phyloP scores from a whole-genome alignment of 2,888 invertebrate species.

The Pterobdella sp. region DNA sequence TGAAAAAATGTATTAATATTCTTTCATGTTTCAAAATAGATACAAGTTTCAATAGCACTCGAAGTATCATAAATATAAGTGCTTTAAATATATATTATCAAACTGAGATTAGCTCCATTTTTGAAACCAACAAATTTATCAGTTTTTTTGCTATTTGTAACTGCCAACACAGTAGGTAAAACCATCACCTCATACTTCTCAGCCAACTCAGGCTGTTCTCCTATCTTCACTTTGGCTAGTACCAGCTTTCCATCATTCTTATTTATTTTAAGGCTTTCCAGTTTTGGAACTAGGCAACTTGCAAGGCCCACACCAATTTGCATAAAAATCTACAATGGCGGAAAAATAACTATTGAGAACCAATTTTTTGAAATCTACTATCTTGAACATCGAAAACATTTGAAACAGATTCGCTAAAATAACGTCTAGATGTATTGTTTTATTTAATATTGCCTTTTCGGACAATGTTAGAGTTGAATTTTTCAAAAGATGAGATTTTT shows the following conservation, averaged over 20 bases:
- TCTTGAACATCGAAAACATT: slow-evolving; percentile 79
- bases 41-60: no score
- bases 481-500: neutral
- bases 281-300: slow-evolving; percentile 77
- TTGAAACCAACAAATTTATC: slow-evolving; percentile 80
- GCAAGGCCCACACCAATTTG: slow-evolving; percentile 97
- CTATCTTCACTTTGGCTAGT: slow-evolving; percentile 89
- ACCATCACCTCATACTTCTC: slow-evolving; percentile 62
- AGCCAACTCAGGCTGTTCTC: slow-evolving; percentile 81
- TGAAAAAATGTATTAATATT: no score
- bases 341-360: slow-evolving; percentile 80
- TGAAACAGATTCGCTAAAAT: neutral
- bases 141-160: slow-evolving; percentile 78
- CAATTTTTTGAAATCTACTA: slow-evolving; percentile 77
- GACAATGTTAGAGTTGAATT: neutral
- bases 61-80: no score
- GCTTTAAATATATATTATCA: no score
- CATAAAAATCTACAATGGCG: slow-evolving; percentile 90
- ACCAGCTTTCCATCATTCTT: slow-evolving; percentile 69
- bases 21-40: no score
- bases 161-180: slow-evolving; percentile 80
- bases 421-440: neutral
- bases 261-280: slow-evolving; percentile 76
- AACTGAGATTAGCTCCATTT: no score
- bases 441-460: neutral